Evolutionary conservation across 2,797 vertebrate genomes (phyloP).

Genomic region (Pantherophis vulpinus): DNA sequence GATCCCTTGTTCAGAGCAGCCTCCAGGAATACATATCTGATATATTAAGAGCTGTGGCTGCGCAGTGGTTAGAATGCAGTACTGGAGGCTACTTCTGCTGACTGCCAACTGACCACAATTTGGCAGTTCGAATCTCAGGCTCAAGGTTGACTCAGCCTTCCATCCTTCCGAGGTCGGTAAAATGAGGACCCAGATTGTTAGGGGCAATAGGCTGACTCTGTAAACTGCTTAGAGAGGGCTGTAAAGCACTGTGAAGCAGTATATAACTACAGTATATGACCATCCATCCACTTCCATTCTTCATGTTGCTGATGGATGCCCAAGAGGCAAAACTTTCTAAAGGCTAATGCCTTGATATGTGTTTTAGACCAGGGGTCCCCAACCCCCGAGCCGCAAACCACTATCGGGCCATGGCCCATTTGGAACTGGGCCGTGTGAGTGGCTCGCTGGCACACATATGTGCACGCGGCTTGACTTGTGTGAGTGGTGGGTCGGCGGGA

Average conservation of each 20-base stretch:
- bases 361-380: not conserved
- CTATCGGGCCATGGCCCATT: too few relatives aligned
- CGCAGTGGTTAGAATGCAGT: too few relatives aligned
- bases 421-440: too few relatives aligned
- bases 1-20: not conserved
- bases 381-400: too few relatives aligned
- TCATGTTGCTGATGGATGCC: not conserved
- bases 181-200: not conserved
- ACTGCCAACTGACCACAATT: not conserved
- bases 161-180: not conserved
- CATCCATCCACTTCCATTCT: not conserved
- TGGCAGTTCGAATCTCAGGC: not conserved
- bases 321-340: not conserved
- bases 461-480: not conserved
- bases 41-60: not conserved
- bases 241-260: too few relatives aligned
- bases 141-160: not conserved
- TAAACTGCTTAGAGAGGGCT: too few relatives aligned
- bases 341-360: not conserved
- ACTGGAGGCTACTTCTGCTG: too few relatives aligned
- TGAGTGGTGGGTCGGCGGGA: accelerated
- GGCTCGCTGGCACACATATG: too few relatives aligned
- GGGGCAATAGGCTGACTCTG: not conserved
- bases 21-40: not conserved
- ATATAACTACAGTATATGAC: not conserved